Evolutionary conservation across 2,113 vertebrate species (phyloP).

Genomic region (Daboia siamensis): DNA sequence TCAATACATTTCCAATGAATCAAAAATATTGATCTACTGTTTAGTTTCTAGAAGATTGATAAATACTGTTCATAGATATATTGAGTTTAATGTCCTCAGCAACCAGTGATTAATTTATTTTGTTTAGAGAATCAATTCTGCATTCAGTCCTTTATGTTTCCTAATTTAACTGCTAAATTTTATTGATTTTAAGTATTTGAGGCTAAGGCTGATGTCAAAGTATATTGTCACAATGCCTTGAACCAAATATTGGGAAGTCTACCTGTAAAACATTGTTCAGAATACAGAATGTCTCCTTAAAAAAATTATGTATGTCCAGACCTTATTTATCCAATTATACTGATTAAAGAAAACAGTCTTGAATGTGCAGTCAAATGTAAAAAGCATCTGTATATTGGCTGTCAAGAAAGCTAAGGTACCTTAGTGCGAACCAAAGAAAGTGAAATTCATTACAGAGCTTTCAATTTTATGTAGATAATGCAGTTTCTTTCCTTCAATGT

Average conservation of each 20-base stretch:
- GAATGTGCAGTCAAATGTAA: neutral
- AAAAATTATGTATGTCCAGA: neutral
- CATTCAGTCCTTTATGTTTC: neutral
- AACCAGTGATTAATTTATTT: constrained; percentile 21
- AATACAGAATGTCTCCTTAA: neutral
- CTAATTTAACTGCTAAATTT: neutral
- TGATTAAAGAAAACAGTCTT: constrained; percentile 16
- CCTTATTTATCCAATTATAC: constrained; percentile 3
- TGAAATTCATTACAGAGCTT: constrained; percentile 32
- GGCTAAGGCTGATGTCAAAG: neutral
- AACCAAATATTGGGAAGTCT: neutral
- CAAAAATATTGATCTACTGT: neutral
- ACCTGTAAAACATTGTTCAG: neutral
- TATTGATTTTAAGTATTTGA: neutral
- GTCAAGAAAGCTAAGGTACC: neutral
- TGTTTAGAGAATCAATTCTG: neutral
- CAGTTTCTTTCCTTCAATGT: constrained; percentile 45
- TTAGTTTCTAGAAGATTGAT: neutral
- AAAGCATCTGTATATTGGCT: neutral
- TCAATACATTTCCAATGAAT: constrained; percentile 16
- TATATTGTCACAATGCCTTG: neutral
- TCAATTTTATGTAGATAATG: constrained; percentile 16
- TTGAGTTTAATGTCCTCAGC: constrained; percentile 3
- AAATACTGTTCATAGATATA: neutral
- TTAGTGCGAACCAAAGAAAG: neutral